Percentiles rank a stretch among this genome's conserved stretches.
Conservation (phyloP, 2,797 vertebrate genomes). For the Morelia viridis region DNA sequence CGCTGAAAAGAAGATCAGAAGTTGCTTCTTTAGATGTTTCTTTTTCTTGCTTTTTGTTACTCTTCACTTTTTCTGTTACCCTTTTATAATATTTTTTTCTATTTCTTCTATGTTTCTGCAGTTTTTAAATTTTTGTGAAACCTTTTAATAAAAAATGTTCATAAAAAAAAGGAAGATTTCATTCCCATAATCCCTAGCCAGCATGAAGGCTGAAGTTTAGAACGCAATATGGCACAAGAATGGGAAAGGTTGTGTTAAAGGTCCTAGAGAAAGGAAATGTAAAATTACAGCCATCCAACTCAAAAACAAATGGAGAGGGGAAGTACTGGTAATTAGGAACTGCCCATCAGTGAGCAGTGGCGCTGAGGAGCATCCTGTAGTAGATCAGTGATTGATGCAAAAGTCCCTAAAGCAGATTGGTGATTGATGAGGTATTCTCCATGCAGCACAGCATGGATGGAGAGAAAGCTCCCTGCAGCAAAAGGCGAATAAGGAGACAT, state of each 20-base stretch:
- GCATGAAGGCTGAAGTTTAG: not conserved
- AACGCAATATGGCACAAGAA: not conserved
- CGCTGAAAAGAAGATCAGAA: not conserved
- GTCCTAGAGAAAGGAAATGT: not conserved
- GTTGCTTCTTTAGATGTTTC: not conserved
- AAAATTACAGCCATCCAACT: not conserved
- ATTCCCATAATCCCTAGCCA: not conserved
- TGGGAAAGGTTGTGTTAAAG: not conserved
- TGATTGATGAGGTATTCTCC: conserved; percentile 15
- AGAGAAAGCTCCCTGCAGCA: conserved; percentile 13
- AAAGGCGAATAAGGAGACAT: not conserved
- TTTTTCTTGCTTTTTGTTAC: not conserved
- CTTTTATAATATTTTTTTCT: not conserved
- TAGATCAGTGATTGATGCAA: not conserved
- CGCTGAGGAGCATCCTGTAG: not conserved
- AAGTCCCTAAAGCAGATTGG: conserved; percentile 4
- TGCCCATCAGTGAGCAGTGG: not conserved
- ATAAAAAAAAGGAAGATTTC: not conserved
- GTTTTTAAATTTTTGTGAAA: not conserved
- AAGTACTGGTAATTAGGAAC: conserved; percentile 19
- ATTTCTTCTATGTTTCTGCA: not conserved
- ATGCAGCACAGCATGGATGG: not conserved
- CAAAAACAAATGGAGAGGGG: not conserved
- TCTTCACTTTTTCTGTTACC: not conserved
- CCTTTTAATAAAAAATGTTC: not conserved